Conservation (phyloP, 2,113 vertebrate genomes). For the Oryzias woworae region DNA sequence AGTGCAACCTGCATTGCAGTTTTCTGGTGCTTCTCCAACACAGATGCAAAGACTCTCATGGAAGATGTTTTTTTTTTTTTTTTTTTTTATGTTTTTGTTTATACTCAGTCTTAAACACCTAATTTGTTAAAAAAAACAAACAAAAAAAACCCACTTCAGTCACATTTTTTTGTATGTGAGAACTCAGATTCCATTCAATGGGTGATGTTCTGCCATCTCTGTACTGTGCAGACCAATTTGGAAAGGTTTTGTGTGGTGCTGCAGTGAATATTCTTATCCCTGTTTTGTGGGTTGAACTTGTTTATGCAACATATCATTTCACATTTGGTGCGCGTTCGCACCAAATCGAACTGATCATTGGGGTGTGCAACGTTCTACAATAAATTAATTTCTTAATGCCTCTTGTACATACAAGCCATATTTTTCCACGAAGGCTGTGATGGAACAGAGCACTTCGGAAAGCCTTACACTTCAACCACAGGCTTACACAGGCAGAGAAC, state of each 20-base stretch:
- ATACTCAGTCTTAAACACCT: too few relatives aligned
- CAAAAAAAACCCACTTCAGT: too few relatives aligned
- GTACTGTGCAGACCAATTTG: slow-evolving; percentile 25
- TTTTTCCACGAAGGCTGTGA: slow-evolving; percentile 24
- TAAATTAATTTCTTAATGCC: slow-evolving; percentile 50
- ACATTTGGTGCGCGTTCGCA: slow-evolving; percentile 20
- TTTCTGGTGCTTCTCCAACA: slow-evolving; percentile 25
- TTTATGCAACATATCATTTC: slow-evolving; percentile 12
- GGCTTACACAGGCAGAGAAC: slow-evolving; percentile 15
- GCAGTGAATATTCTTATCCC: not conserved
- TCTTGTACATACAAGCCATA: slow-evolving; percentile 44
- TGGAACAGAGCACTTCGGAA: not conserved
- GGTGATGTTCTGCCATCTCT: too few relatives aligned
- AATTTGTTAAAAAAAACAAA: too few relatives aligned
- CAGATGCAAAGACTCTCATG: slow-evolving; percentile 20
- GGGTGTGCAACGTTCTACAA: slow-evolving; percentile 44
- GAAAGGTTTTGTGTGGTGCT: slow-evolving; percentile 38
- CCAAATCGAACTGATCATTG: slow-evolving; percentile 28
- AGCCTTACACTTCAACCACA: slow-evolving; percentile 13
- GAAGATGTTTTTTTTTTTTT: not conserved
- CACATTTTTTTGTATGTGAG: too few relatives aligned
- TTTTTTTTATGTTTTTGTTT: too few relatives aligned
- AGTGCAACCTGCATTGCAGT: slow-evolving; percentile 48
- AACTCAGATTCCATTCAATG: too few relatives aligned
- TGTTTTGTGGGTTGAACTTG: too few relatives aligned